phyloP scores from a whole-genome alignment of 2,797 vertebrate species.

The Siniperca scherzeri region DNA sequence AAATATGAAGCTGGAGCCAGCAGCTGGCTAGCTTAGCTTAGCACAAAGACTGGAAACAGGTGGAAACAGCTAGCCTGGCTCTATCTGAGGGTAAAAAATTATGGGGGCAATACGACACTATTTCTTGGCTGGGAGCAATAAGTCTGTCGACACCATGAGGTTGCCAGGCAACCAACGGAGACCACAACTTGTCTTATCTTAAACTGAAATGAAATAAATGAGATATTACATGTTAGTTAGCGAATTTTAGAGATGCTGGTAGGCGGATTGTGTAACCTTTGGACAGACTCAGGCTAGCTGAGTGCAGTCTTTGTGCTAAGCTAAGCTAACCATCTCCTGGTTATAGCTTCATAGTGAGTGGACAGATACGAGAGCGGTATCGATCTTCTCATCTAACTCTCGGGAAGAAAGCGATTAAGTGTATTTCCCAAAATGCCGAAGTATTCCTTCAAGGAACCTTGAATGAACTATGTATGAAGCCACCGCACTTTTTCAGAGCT shows the following conservation, averaged over 20 bases:
- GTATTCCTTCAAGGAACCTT: not conserved
- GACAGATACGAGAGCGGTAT: no score
- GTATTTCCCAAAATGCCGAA: not conserved
- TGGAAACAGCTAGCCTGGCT: not conserved
- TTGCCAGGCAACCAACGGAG: not conserved
- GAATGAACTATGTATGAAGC: not conserved
- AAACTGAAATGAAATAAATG: not conserved
- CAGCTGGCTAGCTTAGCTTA: not conserved
- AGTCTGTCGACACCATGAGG: no score
- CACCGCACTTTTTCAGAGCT: not conserved
- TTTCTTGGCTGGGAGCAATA: not conserved
- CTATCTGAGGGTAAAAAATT: no score
- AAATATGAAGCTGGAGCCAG: no score
- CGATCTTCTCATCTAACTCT: not conserved
- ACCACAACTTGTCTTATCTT: not conserved
- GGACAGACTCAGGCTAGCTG: not conserved
- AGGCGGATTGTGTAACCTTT: not conserved
- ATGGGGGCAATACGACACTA: not conserved
- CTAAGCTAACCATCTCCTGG: not conserved
- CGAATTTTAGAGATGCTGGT: not conserved
- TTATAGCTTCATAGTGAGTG: not conserved
- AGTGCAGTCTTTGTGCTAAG: not conserved
- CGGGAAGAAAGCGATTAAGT: not conserved
- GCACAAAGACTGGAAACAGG: constrained; percentile 4
- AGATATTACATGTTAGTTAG: not conserved